Conservation (phyloP, 2,888 invertebrate species). For the Lochmaea crataegi region DNA sequence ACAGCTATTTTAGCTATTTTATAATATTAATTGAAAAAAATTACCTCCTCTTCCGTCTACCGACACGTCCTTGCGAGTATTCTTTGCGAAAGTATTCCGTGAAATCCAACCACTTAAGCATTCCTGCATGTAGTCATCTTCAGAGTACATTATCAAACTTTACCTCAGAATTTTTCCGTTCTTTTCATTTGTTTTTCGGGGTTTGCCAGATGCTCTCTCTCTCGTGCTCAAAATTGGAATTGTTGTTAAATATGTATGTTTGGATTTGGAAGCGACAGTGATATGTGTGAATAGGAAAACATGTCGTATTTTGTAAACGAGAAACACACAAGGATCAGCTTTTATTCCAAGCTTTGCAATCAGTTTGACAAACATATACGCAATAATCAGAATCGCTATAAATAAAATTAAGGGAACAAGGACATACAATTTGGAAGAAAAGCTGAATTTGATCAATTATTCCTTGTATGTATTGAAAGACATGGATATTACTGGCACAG, state of each 20-base stretch:
- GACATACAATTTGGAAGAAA: no score
- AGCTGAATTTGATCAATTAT: no score
- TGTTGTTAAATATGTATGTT: constrained; percentile 31
- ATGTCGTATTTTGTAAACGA: constrained; percentile 10
- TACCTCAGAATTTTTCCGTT: constrained; percentile 16
- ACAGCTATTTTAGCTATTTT: background rate
- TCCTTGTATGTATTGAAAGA: no score
- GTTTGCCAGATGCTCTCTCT: constrained; percentile 21
- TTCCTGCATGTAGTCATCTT: constrained; percentile 38
- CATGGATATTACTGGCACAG: no score
- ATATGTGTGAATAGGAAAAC: constrained; percentile 28
- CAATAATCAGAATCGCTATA: no score
- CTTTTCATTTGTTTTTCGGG: constrained; percentile 22
- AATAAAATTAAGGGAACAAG: no score
- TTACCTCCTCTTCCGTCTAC: background rate
- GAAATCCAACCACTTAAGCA: constrained; percentile 38
- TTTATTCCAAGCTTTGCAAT: constrained; percentile 11
- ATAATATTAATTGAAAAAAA: background rate
- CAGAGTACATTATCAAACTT: constrained; percentile 35
- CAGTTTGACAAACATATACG: background rate
- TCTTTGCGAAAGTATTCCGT: constrained; percentile 36
- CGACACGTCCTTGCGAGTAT: constrained; percentile 6
- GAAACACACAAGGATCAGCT: constrained; percentile 16
- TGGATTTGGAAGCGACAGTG: constrained; percentile 28
- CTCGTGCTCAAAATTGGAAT: constrained; percentile 25